These are phyloP conservation scores for Lonchura striata DNA, from an alignment of 2,113 vertebrate genomes.

Conservation along the genomic window DNA sequence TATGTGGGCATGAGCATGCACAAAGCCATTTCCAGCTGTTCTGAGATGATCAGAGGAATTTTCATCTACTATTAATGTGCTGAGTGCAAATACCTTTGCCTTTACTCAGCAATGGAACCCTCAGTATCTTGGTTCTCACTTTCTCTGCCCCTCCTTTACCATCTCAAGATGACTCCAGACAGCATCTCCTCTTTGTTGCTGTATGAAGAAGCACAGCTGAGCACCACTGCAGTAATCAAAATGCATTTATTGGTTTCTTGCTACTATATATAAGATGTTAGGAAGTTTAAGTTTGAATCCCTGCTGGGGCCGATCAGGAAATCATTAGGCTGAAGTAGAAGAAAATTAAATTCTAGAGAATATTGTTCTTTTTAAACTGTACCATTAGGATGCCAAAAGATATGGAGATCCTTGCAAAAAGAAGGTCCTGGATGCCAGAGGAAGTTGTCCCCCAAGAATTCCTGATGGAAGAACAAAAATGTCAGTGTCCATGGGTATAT, in stretches of 20 bases:
- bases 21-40: not conserved
- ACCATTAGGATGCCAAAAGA: not conserved
- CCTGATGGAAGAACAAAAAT: not conserved
- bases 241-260: not conserved
- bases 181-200: not conserved
- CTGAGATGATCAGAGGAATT: not conserved
- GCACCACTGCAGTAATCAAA: conserved; percentile 10
- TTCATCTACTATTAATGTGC: not conserved
- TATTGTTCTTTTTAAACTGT: not conserved
- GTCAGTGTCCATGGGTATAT: not conserved
- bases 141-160: not conserved
- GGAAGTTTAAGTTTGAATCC: conserved; percentile 15
- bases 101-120: not conserved
- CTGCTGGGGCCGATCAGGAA: not conserved
- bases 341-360: conserved; percentile 10
- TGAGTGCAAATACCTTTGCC: not conserved
- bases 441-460: not conserved
- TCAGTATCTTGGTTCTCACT: not conserved
- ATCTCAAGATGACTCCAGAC: not conserved
- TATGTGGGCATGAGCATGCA: not conserved
- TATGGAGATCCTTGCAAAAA: not conserved
- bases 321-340: conserved; percentile 30
- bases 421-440: not conserved
- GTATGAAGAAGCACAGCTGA: not conserved
- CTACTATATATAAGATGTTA: not conserved